Evolutionary conservation across 2,113 vertebrate genomes (phyloP), one percentile per base, ranked within the genome.

Genomic region (Lampris megalopsis): DNA sequence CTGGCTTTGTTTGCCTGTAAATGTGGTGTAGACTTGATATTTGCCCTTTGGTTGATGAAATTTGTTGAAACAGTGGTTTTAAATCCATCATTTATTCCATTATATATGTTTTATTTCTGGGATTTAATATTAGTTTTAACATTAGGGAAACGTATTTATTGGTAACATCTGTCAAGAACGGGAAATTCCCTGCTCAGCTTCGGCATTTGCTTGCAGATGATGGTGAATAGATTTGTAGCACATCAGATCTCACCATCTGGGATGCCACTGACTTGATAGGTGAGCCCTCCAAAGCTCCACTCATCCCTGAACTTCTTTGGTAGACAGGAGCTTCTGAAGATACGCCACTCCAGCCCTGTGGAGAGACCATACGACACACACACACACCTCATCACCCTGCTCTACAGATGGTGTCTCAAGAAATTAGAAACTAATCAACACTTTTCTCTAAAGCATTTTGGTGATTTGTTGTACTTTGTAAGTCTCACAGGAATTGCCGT

Each of bases 271-370:
- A 99, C 95, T 67, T 68, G 91, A 75, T 99, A 99, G 53, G 93
- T 96, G 61, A 95, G 73, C 11, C 96, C 97, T 63, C 96, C 96
- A 1, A 98, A 99, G 71, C 95, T 94, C 96, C 97, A 99, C 50
- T 97, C 94, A 43, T 93, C 95, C 63, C 93, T 94, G 83, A 96
- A 86, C 64, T 93, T 93, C 87, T 91, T 96, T 0, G 97, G 97
- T 81, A 99, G 93, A 82, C 98, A 99, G 56, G 96, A 94, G 86
- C 97, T 99, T 83, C 89, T 85, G 74, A 91, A 95, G 61, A 94
- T 83, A 4, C 43, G 88, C 83, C 79, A 77, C 63, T 92, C 88
- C 86, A 87, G 43, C 75, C 84, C 94, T 94, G 70, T 7, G 36
- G 36, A 69, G 64, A 41, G 78, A 5, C 69, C 5, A 83, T 13